Evolutionary conservation across 2,888 invertebrate species (phyloP).

Genomic region (Pristionchus entomophagus): DNA sequence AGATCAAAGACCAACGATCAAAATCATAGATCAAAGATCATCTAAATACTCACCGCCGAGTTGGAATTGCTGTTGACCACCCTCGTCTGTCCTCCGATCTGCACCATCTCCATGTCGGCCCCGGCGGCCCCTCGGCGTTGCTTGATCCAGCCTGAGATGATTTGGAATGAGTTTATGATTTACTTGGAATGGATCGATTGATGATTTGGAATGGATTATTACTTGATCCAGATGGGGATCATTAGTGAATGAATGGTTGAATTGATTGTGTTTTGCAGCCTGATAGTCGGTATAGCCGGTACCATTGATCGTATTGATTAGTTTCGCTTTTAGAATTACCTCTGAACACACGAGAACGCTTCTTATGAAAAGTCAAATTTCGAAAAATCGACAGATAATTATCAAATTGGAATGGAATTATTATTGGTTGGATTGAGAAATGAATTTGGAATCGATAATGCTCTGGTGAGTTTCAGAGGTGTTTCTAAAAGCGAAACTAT

Average conservation of each 20-base stretch:
- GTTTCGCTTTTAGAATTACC: too few species aligned
- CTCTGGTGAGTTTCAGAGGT: too few species aligned
- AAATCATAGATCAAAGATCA: not conserved
- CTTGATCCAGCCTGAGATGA: conserved; percentile 51
- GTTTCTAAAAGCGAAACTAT: too few species aligned
- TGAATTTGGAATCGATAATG: too few species aligned
- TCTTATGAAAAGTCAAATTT: too few species aligned
- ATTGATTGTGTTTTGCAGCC: too few species aligned
- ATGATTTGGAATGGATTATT: not conserved
- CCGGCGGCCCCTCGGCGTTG: conserved; percentile 49
- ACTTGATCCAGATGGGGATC: not conserved
- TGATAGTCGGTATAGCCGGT: too few species aligned
- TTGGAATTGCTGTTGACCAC: conserved; percentile 25
- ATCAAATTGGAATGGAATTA: too few species aligned
- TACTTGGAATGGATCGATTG: conserved; percentile 42
- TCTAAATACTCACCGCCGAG: not conserved
- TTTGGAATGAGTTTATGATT: not conserved
- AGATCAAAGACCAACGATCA: not conserved
- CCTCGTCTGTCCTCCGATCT: conserved; percentile 49
- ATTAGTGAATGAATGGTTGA: not conserved
- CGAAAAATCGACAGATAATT: too few species aligned
- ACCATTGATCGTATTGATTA: too few species aligned
- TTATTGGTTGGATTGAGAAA: too few species aligned
- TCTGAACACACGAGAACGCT: too few species aligned
- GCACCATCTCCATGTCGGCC: conserved; percentile 60